A percentile compares a stretch with the other conserved stretches of the same genome.
These are phyloP conservation scores for Tribolium madens DNA, from an alignment of 1,140 invertebrate genomes.

Conservation along the genomic window DNA sequence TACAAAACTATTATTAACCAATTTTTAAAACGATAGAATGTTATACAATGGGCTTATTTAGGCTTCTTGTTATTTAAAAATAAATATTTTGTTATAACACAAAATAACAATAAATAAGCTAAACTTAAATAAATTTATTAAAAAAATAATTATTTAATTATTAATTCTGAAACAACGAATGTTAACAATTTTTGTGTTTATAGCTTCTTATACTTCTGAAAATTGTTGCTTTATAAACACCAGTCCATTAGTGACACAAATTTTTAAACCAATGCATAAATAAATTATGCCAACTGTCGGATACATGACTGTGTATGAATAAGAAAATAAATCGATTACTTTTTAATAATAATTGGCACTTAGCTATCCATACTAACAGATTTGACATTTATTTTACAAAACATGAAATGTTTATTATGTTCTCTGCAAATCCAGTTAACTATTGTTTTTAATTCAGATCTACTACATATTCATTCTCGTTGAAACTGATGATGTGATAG, in stretches of 20 bases:
- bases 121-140: background rate
- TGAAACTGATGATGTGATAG: constrained; percentile 8
- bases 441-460: background rate
- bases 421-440: background rate
- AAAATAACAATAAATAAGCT: background rate
- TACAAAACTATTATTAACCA: background rate
- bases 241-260: background rate
- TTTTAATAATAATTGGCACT: background rate
- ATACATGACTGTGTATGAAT: background rate
- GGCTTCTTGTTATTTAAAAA: too few species aligned
- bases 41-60: background rate
- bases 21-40: background rate
- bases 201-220: too few species aligned
- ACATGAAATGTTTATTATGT: background rate
- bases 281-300: background rate
- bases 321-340: background rate
- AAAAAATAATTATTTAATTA: too few species aligned
- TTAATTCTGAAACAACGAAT: too few species aligned
- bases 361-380: background rate
- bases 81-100: too few species aligned
- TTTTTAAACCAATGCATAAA: background rate
- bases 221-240: background rate
- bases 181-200: too few species aligned
- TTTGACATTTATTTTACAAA: background rate
- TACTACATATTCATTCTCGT: background rate